Percentiles rank a stretch among this genome's conserved stretches.
phyloP scores from a whole-genome alignment of 2,888 invertebrate species.

The Hydriomena furcata region DNA sequence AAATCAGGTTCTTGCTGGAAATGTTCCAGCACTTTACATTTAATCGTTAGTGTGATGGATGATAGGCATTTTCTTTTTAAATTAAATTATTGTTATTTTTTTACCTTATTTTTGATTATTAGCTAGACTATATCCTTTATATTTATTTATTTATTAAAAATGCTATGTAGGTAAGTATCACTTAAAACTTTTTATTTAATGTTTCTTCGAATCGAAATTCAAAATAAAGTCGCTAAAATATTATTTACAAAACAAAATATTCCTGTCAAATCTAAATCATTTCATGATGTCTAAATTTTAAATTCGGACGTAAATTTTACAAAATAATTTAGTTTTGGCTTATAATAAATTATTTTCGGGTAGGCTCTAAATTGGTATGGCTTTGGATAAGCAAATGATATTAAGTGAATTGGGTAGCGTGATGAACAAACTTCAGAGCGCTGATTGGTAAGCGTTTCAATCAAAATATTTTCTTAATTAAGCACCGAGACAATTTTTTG shows the following conservation, averaged over 20 bases:
- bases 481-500: too few relatives aligned
- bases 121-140: too few relatives aligned
- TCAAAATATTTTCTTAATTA: too few relatives aligned
- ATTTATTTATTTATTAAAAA: too few relatives aligned
- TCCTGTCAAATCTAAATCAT: conserved; percentile 17
- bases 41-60: too few relatives aligned
- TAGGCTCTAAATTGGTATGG: conserved; percentile 49
- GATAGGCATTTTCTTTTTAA: too few relatives aligned
- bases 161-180: too few relatives aligned
- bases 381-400: conserved; percentile 71
- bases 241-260: conserved; percentile 16
- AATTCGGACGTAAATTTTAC: conserved; percentile 25
- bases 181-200: too few relatives aligned
- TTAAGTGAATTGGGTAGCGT: conserved; percentile 74
- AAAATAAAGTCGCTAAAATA: neutral
- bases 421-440: conserved; percentile 71
- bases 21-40: too few relatives aligned
- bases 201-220: conserved; percentile 10
- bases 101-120: too few relatives aligned
- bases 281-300: conserved; percentile 41
- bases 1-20: too few relatives aligned
- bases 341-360: conserved; percentile 30
- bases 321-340: conserved; percentile 22
- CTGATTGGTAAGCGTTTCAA: conserved; percentile 64
- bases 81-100: too few relatives aligned